Conservation (phyloP, 2,888 invertebrate genomes). For the Arrhopalites spinosus region DNA sequence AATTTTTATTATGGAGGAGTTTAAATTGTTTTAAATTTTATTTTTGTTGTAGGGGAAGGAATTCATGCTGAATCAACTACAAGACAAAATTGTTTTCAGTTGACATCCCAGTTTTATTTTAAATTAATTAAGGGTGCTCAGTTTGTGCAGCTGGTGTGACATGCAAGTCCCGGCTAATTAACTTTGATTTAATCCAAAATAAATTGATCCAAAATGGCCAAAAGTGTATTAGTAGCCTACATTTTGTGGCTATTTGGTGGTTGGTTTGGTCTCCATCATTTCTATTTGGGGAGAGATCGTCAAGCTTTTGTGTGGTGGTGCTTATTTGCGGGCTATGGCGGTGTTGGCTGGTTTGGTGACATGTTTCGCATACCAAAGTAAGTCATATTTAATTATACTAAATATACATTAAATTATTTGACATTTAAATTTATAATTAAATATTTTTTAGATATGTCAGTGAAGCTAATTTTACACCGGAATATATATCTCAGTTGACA, state of each 20-base stretch:
- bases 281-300: slow-evolving; percentile 84
- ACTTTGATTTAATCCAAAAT: background rate
- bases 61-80: too few relatives aligned
- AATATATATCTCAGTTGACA: slow-evolving; percentile 65
- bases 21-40: too few relatives aligned
- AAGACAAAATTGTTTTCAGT: too few relatives aligned
- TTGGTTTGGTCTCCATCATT: slow-evolving; percentile 84
- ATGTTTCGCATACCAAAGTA: slow-evolving; percentile 82
- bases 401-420: background rate
- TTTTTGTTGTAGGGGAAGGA: too few relatives aligned
- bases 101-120: too few relatives aligned
- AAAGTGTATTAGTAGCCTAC: slow-evolving; percentile 71
- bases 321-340: slow-evolving; percentile 82
- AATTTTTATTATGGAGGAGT: too few relatives aligned
- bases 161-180: too few relatives aligned
- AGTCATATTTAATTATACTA: slow-evolving; percentile 58
- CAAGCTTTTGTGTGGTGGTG: slow-evolving; percentile 90
- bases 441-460: slow-evolving; percentile 56
- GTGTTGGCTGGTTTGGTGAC: slow-evolving; percentile 86
- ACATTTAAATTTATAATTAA: background rate
- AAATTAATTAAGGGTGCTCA: too few relatives aligned
- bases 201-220: slow-evolving; percentile 56
- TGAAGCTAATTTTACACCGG: slow-evolving; percentile 64
- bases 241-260: slow-evolving; percentile 87
- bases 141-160: too few relatives aligned